Evolutionary conservation across 2,888 invertebrate species (phyloP).

Genomic region (Cerastis rubricosa): DNA sequence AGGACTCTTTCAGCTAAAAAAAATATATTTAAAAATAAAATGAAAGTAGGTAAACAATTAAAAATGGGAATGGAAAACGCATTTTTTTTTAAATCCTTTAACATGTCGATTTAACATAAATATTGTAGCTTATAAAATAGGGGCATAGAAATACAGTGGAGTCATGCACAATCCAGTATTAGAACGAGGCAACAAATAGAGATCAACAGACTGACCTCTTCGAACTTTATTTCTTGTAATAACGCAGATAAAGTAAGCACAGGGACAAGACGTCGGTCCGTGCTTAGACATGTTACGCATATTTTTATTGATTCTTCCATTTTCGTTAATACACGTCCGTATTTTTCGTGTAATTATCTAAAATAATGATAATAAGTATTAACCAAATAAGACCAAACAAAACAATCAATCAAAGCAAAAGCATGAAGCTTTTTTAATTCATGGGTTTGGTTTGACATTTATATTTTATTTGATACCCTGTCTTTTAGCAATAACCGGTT

Average conservation of each 20-base stretch:
- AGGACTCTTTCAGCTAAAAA: constrained; percentile 64
- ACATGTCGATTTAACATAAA: no score
- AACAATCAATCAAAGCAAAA: no score
- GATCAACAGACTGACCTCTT: constrained; percentile 55
- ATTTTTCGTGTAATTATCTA: neutral
- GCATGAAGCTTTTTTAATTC: no score
- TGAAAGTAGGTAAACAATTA: no score
- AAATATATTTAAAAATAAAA: neutral
- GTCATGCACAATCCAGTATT: neutral
- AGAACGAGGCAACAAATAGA: neutral
- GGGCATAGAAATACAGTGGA: neutral
- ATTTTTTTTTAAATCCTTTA: no score
- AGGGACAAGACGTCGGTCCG: constrained; percentile 60
- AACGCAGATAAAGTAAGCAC: constrained; percentile 49
- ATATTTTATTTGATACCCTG: no score
- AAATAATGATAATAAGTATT: neutral
- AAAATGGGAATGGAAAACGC: neutral
- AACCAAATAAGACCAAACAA: no score
- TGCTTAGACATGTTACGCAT: constrained; percentile 71
- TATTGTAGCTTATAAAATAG: neutral
- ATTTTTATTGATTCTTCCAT: constrained; percentile 55
- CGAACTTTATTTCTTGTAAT: constrained; percentile 54
- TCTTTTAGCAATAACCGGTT: no score
- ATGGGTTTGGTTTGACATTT: no score
- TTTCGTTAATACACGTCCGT: neutral